These are phyloP conservation scores for Bellardia pandia DNA, from an alignment of 2,888 invertebrate species.

Conservation along the genomic window DNA sequence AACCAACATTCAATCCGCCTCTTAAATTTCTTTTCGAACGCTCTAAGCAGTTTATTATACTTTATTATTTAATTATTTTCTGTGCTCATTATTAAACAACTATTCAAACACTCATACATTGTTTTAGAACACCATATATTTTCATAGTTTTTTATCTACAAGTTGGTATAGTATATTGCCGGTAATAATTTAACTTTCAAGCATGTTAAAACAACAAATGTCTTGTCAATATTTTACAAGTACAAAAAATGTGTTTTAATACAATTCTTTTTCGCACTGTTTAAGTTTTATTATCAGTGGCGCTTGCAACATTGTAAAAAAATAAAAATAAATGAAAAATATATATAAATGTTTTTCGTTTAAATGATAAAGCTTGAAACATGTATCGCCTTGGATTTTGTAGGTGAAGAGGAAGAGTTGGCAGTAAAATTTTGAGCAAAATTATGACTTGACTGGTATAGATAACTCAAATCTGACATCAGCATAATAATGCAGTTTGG, in stretches of 20 bases:
- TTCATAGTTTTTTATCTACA: not conserved
- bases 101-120: not conserved
- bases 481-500: too few relatives aligned
- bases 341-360: not conserved
- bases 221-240: conserved; percentile 32
- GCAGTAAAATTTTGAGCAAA: too few relatives aligned
- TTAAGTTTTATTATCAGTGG: conserved; percentile 61
- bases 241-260: conserved; percentile 26
- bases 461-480: too few relatives aligned
- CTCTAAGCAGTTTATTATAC: not conserved
- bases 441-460: too few relatives aligned
- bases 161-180: not conserved
- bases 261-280: not conserved
- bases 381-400: not conserved
- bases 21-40: not conserved
- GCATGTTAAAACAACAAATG: conserved; percentile 11
- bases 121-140: not conserved
- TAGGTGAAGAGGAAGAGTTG: not conserved
- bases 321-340: not conserved
- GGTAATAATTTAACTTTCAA: conserved; percentile 43
- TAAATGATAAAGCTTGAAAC: conserved; percentile 8
- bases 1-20: not conserved
- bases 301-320: conserved; percentile 64
- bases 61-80: conserved; percentile 8
- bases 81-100: not conserved